phyloP scores from a whole-genome alignment of 2,113 vertebrate species.

The Gulo gulo region DNA sequence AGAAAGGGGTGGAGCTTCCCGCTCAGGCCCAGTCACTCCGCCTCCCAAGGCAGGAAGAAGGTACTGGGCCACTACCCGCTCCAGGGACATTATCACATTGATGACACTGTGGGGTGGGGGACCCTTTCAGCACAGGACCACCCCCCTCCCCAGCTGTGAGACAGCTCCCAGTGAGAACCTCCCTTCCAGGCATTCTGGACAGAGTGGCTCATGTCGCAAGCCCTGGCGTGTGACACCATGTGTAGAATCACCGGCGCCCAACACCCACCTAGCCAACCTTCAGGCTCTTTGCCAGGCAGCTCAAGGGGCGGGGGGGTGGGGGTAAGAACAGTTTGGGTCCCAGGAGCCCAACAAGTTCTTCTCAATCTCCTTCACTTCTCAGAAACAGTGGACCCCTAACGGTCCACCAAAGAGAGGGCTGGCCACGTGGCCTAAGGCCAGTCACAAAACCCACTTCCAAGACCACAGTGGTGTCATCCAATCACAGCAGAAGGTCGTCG shows the following conservation, averaged over 20 bases:
- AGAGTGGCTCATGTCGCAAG: neutral
- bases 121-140: neutral
- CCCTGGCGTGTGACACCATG: neutral
- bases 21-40: neutral
- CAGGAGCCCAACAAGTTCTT: neutral
- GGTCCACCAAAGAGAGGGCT: conserved; percentile 23
- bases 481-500: neutral
- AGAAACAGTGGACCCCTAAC: neutral
- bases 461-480: neutral
- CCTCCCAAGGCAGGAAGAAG: neutral
- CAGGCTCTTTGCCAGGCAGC: neutral
- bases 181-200: neutral
- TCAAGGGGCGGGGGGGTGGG: neutral
- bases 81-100: neutral
- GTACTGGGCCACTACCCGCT: neutral
- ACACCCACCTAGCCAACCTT: neutral
- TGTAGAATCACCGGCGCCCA: neutral
- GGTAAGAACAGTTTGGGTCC: neutral
- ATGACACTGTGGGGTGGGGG: neutral
- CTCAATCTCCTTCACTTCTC: conserved; percentile 1
- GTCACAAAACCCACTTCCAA: conserved; percentile 14
- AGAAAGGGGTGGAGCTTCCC: neutral
- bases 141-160: neutral
- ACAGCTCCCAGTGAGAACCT: neutral
- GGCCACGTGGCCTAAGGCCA: neutral